A percentile compares a stretch with the other conserved stretches of the same genome.
Conservation (phyloP, 2,888 invertebrate genomes). For the Cinara cedri region DNA sequence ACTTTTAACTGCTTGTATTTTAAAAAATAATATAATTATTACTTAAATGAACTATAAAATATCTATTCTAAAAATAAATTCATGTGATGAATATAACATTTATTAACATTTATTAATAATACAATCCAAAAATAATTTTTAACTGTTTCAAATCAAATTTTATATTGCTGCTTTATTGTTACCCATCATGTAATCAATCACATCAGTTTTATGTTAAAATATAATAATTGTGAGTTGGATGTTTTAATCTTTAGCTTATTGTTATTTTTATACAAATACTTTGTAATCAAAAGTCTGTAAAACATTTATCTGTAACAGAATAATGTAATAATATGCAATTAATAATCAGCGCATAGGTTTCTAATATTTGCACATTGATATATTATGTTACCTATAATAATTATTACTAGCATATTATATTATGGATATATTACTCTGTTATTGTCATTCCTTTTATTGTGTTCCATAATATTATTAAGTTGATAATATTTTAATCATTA, state of each 20-base stretch:
- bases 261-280: slow-evolving; percentile 42
- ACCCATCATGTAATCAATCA: slow-evolving; percentile 16
- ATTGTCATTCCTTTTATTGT: slow-evolving; percentile 43
- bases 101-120: no score
- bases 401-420: slow-evolving; percentile 6
- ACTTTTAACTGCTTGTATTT: no score
- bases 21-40: no score
- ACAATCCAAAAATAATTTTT: no score
- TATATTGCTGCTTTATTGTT: not conserved
- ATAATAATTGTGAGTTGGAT: not conserved
- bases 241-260: slow-evolving; percentile 22
- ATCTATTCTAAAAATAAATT: no score
- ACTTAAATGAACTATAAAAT: no score
- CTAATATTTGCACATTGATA: not conserved
- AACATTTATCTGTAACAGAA: slow-evolving; percentile 22
- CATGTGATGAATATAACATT: no score
- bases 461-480: slow-evolving; percentile 17
- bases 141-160: no score
- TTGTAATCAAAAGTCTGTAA: slow-evolving; percentile 43
- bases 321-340: not conserved
- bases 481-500: slow-evolving; percentile 23
- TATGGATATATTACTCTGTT: not conserved
- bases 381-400: slow-evolving; percentile 17
- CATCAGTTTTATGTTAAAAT: not conserved
- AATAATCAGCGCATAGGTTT: not conserved